Evolutionary conservation across 2,113 vertebrate genomes (phyloP).

Genomic region (Vulpes lagopus): DNA sequence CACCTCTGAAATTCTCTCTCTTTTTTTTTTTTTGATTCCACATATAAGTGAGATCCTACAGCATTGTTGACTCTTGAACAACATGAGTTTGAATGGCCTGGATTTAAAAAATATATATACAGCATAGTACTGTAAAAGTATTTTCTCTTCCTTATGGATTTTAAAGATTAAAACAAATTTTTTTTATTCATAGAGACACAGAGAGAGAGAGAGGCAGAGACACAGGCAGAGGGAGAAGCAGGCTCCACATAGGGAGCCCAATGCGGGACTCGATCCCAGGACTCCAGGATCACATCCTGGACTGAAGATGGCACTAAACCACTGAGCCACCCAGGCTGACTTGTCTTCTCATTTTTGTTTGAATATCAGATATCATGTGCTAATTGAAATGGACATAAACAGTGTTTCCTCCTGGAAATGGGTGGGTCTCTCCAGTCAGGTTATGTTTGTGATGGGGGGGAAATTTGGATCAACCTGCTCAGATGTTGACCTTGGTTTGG

Average conservation of each 20-base stretch:
- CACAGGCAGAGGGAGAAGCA: no score
- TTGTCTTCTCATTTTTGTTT: no score
- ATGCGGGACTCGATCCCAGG: no score
- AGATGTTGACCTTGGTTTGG: not conserved
- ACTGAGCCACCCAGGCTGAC: no score
- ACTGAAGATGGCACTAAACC: no score
- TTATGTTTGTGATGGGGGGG: rapidly evolving
- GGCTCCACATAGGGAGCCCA: no score
- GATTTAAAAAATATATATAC: not conserved
- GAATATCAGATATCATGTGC: not conserved
- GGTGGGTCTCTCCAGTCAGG: not conserved
- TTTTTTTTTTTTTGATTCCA: not conserved
- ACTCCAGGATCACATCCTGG: no score
- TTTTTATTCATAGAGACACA: no score
- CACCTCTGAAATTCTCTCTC: not conserved
- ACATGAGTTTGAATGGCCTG: not conserved
- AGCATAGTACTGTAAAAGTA: not conserved
- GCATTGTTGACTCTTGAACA: not conserved
- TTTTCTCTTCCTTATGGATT: not conserved
- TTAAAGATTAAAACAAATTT: not conserved
- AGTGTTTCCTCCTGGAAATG: not conserved
- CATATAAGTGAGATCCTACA: not conserved
- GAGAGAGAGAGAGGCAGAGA: no score
- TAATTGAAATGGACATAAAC: not conserved
- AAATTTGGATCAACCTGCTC: not conserved